These are phyloP conservation scores for Gastracanthus pulcherrimus DNA, from an alignment of 2,888 invertebrate species.

Conservation along the genomic window DNA sequence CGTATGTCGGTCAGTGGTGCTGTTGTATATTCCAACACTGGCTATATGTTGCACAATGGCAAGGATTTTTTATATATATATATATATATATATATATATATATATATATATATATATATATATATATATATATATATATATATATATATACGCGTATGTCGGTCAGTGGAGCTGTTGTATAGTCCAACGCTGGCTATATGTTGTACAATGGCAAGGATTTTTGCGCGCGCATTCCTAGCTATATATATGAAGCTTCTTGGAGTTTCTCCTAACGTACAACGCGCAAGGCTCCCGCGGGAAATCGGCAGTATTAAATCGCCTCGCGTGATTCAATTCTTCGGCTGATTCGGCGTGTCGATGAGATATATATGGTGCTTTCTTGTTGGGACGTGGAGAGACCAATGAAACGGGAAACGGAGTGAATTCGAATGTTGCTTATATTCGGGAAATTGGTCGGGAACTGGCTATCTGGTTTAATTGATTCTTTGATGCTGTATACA, in stretches of 20 bases:
- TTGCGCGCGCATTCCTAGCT: no score
- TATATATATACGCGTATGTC: background rate
- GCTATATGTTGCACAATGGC: background rate
- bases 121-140: background rate
- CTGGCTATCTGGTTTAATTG: no score
- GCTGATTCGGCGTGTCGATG: background rate
- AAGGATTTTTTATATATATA: no score
- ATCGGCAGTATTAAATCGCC: slow-evolving; percentile 2
- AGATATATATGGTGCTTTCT: no score
- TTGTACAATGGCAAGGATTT: background rate
- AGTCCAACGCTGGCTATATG: background rate
- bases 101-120: no score
- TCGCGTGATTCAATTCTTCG: slow-evolving; percentile 2
- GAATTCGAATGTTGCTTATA: no score
- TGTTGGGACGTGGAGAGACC: no score
- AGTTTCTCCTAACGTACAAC: background rate
- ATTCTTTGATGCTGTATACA: no score
- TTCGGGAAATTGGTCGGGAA: no score
- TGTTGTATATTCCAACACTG: background rate
- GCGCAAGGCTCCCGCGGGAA: background rate
- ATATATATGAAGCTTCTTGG: no score
- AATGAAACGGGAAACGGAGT: no score
- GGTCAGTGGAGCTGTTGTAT: background rate
- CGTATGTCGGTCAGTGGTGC: background rate
- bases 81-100: no score